Evolutionary conservation across 2,797 vertebrate genomes (phyloP).

Genomic region (Enteromius paludinosus): DNA sequence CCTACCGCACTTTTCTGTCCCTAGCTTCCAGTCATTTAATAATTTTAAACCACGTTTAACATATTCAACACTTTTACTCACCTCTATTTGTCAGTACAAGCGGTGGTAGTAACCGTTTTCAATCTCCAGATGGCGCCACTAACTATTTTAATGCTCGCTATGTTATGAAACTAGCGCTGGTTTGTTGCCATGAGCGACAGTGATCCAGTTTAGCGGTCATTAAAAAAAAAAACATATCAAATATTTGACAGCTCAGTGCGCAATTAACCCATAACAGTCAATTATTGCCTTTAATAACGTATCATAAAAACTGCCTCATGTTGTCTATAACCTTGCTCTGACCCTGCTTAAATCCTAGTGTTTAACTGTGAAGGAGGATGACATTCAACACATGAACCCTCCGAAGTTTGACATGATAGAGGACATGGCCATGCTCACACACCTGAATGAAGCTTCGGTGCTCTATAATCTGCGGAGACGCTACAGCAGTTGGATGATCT

Average conservation of each 20-base stretch:
- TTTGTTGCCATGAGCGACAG: not conserved
- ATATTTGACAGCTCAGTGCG: not conserved
- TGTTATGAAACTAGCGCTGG: not conserved
- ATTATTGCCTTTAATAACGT: not conserved
- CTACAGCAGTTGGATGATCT: constrained; percentile 91
- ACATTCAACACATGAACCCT: constrained; percentile 93
- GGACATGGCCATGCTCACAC: constrained; percentile 95
- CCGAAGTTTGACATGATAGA: constrained; percentile 91
- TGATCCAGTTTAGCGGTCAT: not conserved
- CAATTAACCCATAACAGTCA: not conserved
- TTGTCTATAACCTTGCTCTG: constrained; percentile 1
- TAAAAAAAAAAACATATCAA: not conserved
- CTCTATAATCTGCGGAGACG: constrained; percentile 87
- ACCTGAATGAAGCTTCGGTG: constrained; percentile 91
- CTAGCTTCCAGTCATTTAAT: not conserved
- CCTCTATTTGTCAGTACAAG: not conserved
- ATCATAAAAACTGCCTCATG: not conserved
- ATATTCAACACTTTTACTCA: not conserved
- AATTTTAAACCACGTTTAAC: not conserved
- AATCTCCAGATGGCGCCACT: constrained; percentile 16
- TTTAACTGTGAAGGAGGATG: constrained; percentile 81
- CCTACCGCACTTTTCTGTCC: too few species aligned
- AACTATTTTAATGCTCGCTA: not conserved
- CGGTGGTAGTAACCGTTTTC: not conserved
- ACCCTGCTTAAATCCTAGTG: constrained; percentile 68